Base-by-base conservation (phyloP, 2,113 vertebrate genomes). In the Tiliqua scincoides region DNA sequence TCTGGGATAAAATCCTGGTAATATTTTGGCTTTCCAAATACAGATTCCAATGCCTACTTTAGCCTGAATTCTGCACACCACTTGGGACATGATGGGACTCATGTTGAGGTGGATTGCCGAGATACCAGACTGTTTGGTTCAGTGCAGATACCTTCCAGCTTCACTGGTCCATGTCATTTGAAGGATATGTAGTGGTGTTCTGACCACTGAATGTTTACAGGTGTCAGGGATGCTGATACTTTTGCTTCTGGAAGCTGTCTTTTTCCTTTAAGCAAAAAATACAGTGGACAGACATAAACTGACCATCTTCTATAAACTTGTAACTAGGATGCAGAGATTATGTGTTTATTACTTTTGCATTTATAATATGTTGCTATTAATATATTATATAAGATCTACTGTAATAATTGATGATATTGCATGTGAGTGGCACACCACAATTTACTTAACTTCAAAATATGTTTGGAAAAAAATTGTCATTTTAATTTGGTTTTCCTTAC, bases 131-230 rank as follows among this genome's bases (percentile, higher is more conserved):
- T 80, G 93, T 91, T 92, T 93, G 94, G 92, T 94, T 96, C 93
- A 79, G 62, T 93, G 95, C 85, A 68, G 89, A 93, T 92, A 94
- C 93, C 93, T 95, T 91, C 95, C 94, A 96, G 96, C 95, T 96
- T 95, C 97, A 96, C 90, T 97, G 95, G 94, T 93, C 95, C 96
- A 91, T 95, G 82, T 97, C 96, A 96, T 96, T 96, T 96, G 96
- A 96, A 95, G 96, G 95, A 91, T 95, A 94, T 95, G 96, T 96
- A 94, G 93, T 95, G 91, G 90, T 92, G 94, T 96, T 95, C 95
- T 96, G 93, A 96, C 95, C 96, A 93, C 91, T 95, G 93, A 96
- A 94, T 94, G 93, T 95, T 95, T 96, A 95, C 96, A 96, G 96
- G 96, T 96, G 94, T 95, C 96, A 95, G 91, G 95, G 94, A 94